phyloP scores from a whole-genome alignment of 1,140 invertebrate species.

The Adoxophyes honmai region DNA sequence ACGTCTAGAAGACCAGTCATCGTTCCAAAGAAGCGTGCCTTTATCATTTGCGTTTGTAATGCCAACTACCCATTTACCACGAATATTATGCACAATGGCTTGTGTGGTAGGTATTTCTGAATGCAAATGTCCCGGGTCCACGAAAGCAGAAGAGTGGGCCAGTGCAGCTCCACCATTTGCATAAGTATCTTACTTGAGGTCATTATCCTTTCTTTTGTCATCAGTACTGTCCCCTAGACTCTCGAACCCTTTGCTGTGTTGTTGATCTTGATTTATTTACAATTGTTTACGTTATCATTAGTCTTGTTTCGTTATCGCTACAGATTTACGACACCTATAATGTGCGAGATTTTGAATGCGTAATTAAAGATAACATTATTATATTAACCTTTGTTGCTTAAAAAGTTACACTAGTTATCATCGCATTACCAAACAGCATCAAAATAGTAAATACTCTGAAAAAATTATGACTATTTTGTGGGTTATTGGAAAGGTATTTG shows the following conservation, averaged over 20 bases:
- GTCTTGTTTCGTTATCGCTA: conserved; percentile 2
- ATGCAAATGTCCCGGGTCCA: conserved; percentile 17
- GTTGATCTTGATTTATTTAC: neutral
- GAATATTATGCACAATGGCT: conserved; percentile 2
- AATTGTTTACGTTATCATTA: neutral
- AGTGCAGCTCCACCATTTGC: conserved; percentile 44
- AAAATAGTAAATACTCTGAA: too few relatives aligned
- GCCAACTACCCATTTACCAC: conserved; percentile 2
- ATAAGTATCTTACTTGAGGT: conserved; percentile 43
- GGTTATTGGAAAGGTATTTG: too few relatives aligned
- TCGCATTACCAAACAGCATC: too few relatives aligned
- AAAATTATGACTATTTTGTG: too few relatives aligned
- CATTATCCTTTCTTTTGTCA: conserved; percentile 41
- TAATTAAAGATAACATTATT: too few relatives aligned
- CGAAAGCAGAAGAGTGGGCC: conserved; percentile 45
- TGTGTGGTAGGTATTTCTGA: neutral
- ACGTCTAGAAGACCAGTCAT: conserved; percentile 4
- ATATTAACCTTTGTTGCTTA: too few relatives aligned
- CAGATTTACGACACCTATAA: neutral
- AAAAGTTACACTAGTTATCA: too few relatives aligned
- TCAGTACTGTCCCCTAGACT: conserved; percentile 23
- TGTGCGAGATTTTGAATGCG: too few relatives aligned
- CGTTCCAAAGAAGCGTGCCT: neutral
- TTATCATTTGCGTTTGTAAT: conserved; percentile 7
- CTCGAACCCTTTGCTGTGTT: neutral